Evolutionary conservation across 1,140 invertebrate species (phyloP).

Genomic region (Drosophila suzukii): DNA sequence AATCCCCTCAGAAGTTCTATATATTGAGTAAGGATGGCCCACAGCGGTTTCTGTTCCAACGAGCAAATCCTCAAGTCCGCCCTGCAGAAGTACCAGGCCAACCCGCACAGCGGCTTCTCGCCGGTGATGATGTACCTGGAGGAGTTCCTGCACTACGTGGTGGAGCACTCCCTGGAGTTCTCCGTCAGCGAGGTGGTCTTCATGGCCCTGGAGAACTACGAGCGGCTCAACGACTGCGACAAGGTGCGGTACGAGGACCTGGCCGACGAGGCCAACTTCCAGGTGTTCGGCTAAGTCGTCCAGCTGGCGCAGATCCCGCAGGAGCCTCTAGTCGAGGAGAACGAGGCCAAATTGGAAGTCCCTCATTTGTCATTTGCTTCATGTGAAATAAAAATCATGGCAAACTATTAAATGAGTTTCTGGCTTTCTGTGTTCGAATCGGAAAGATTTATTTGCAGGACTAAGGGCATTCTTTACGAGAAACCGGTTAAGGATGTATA

Average conservation of each 20-base stretch:
- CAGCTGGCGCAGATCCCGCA: background rate
- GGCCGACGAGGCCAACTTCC: background rate
- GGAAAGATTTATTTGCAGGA: too few relatives aligned
- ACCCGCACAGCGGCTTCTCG: background rate
- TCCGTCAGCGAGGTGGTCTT: background rate
- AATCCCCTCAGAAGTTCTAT: background rate
- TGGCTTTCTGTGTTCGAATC: background rate
- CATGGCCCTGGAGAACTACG: conserved; percentile 8
- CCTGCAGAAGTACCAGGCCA: conserved; percentile 16
- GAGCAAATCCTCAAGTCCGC: conserved; percentile 35
- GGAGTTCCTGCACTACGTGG: conserved; percentile 21
- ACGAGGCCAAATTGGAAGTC: background rate
- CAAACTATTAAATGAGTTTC: background rate
- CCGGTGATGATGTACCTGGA: conserved; percentile 37
- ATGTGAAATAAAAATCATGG: background rate
- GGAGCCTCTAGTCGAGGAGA: background rate
- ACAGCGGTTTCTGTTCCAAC: conserved; percentile 40
- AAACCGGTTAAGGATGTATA: too few relatives aligned
- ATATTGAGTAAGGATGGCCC: conserved; percentile 11
- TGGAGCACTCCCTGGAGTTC: conserved; percentile 2
- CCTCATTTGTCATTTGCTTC: background rate
- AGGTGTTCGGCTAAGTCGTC: background rate
- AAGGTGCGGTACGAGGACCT: conserved; percentile 1
- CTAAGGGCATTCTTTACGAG: too few relatives aligned
- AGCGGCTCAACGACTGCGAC: background rate